Conservation (phyloP, 2,113 vertebrate species). For the Hucho hucho region DNA sequence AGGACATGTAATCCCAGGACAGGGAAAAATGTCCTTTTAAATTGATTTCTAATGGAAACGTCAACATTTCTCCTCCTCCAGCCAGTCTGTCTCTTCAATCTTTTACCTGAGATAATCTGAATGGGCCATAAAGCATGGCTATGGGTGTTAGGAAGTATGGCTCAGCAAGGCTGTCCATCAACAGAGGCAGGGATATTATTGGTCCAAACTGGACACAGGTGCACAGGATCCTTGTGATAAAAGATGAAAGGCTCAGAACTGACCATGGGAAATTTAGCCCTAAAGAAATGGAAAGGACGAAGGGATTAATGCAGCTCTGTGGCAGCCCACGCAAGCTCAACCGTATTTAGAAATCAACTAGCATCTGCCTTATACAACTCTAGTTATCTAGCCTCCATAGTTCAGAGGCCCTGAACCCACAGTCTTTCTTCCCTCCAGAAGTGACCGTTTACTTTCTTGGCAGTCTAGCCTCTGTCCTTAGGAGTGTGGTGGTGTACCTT, state of each 20-base stretch:
- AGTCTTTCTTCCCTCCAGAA: too few relatives aligned
- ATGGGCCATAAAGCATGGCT: neutral
- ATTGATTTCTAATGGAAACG: neutral
- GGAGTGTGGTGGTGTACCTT: neutral
- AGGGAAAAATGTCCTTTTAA: neutral
- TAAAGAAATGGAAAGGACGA: neutral
- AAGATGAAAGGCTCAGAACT: neutral
- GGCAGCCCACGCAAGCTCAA: too few relatives aligned
- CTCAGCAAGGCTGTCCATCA: conserved; percentile 3
- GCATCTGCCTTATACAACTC: too few relatives aligned
- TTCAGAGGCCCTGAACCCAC: too few relatives aligned
- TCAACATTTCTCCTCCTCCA: neutral
- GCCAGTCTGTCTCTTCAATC: neutral
- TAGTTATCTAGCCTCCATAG: too few relatives aligned
- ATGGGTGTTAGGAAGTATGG: neutral
- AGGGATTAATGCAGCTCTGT: neutral
- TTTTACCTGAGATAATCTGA: neutral
- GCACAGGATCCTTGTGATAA: neutral
- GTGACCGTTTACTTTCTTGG: neutral
- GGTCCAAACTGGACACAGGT: neutral
- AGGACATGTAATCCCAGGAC: neutral
- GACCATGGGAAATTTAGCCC: neutral
- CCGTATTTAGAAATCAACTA: too few relatives aligned
- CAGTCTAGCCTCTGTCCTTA: neutral
- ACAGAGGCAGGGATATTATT: conserved; percentile 3